A percentile compares a stretch with the other conserved stretches of the same genome.
Conservation (phyloP, 1,140 invertebrate species). For the Cydia strobilella region DNA sequence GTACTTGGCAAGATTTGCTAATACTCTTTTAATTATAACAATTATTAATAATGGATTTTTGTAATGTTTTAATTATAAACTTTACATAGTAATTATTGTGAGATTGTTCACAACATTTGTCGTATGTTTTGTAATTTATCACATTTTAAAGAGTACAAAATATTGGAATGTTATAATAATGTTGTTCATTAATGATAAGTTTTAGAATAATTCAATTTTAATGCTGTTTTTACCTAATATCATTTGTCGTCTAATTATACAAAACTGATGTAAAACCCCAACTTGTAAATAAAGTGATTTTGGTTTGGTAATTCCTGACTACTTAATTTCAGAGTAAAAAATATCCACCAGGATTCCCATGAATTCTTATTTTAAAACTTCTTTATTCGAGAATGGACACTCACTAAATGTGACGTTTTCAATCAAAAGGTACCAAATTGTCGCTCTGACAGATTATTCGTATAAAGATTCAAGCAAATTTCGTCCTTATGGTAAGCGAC, state of each 20-base stretch:
- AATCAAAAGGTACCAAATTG: too few species aligned
- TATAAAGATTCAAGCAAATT: too few species aligned
- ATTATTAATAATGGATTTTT: conserved; percentile 73
- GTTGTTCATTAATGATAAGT: conserved; percentile 75
- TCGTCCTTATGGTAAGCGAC: too few species aligned
- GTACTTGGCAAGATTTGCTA: conserved; percentile 63
- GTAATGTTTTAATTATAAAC: conserved; percentile 74
- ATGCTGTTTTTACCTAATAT: conserved; percentile 71
- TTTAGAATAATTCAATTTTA: conserved; percentile 77
- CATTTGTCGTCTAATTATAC: conserved; percentile 72
- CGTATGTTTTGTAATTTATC: conserved; percentile 78
- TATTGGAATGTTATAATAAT: conserved; percentile 78
- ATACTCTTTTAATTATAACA: conserved; percentile 64
- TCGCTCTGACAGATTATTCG: too few species aligned
- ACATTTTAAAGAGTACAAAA: conserved; percentile 79
- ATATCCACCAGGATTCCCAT: neutral
- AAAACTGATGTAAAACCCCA: conserved; percentile 67
- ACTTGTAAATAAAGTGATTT: conserved; percentile 78
- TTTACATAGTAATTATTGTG: conserved; percentile 75
- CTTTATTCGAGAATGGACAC: too few species aligned
- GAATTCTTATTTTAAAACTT: too few species aligned
- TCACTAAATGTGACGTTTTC: too few species aligned
- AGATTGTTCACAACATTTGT: conserved; percentile 62
- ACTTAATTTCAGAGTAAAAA: conserved; percentile 17
- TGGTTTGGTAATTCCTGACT: conserved; percentile 64